These are phyloP conservation scores for Mayetiola destructor DNA, from an alignment of 2,888 invertebrate species.

Conservation along the genomic window DNA sequence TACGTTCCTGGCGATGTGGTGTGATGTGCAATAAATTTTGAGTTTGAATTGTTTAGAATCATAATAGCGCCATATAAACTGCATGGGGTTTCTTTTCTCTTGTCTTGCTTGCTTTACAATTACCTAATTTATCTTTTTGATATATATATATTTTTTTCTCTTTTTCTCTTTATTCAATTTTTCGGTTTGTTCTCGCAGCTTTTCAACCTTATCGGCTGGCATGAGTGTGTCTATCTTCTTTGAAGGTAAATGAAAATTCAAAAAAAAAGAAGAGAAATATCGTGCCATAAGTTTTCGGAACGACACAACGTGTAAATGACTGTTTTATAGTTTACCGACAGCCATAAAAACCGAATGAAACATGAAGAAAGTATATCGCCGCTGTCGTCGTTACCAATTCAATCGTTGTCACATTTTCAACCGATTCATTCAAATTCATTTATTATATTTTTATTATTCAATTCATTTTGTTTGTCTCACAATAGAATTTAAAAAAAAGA, in stretches of 20 bases:
- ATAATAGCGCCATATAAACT: slow-evolving; percentile 25
- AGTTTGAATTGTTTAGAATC: slow-evolving; percentile 20
- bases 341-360: too few relatives aligned
- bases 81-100: slow-evolving; percentile 22
- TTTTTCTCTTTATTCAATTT: neutral
- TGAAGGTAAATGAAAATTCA: too few relatives aligned
- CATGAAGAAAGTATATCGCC: neutral
- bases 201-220: neutral
- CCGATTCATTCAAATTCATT: slow-evolving; percentile 1
- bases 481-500: neutral
- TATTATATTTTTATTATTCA: neutral
- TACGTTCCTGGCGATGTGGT: too few relatives aligned
- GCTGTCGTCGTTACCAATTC: neutral
- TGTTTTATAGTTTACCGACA: neutral
- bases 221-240: neutral
- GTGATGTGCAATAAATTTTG: slow-evolving; percentile 14
- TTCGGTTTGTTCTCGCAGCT: neutral
- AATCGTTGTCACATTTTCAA: too few relatives aligned
- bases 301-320: neutral
- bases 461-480: neutral
- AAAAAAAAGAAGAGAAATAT: too few relatives aligned
- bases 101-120: slow-evolving; percentile 19
- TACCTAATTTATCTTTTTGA: slow-evolving; percentile 25
- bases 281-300: neutral
- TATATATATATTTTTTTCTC: neutral